Base-by-base conservation (phyloP, 2,113 vertebrate species). In the Alligator mississippiensis region DNA sequence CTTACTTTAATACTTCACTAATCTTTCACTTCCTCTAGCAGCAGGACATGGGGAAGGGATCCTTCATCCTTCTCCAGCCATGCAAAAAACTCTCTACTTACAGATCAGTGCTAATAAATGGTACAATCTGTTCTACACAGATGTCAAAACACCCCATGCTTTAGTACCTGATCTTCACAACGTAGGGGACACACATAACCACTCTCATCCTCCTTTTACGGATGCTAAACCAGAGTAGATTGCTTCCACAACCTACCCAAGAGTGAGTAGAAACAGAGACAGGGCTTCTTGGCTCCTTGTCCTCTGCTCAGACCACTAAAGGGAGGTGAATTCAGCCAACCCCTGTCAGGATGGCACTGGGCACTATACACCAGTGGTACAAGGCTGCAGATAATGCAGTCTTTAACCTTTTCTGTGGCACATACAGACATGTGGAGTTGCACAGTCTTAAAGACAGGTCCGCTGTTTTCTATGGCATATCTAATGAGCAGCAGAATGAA, bases 351-450 rank as follows among this genome's bases (percentile, higher is more conserved):
- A 47, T 22, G 54, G 60, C 89, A 66, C 2, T 34, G 15, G 24
- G n/a, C 3, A 5, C 8, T 25, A 4, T 21, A 80, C 79, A 55
- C 11, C 93, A 80, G 14, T 14, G 7, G 27, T 63, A 68, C 19
- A 87, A 77, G 58, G 47, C 1, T 84, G 3, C 14, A 30, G 83
- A 66, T 59, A 82, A 0, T 14, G 5, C 0, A 47, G 24, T 19
- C 80, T n/a, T 15, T 80, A 80, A 6, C 28, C 77, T 12, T 38
- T 88, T 66, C 70, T 77, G 0, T 7, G 27, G 2, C 19, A 47
- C 13, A 24, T 0, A 47, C 47, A 84, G 5, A 3, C 1, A 18
- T 60, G 5, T 55, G 5, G 1, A 25, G 1, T 80, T 28, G 17
- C 28, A 54, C 17, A 19, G 1, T 13, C 88, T 55, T 30, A 79